Conservation (phyloP, 2,888 invertebrate species). For the Drosophila suboccidentalis region DNA sequence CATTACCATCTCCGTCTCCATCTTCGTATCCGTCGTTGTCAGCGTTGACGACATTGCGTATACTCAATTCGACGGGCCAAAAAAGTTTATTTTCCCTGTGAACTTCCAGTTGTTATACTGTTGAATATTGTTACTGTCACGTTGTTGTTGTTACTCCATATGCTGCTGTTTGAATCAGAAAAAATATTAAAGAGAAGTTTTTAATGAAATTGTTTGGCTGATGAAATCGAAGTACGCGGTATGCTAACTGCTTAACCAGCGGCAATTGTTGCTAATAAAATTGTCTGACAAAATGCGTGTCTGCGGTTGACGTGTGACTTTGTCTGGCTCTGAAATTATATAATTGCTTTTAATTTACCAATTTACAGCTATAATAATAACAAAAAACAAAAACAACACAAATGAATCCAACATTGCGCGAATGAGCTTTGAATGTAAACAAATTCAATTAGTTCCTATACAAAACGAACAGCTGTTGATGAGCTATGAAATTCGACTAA, state of each 20-base stretch:
- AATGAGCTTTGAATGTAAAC: no score
- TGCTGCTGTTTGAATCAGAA: not conserved
- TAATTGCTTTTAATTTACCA: constrained; percentile 68
- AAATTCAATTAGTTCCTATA: constrained; percentile 51
- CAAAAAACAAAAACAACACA: constrained; percentile 37
- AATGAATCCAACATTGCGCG: constrained; percentile 31
- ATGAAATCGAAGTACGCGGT: constrained; percentile 39
- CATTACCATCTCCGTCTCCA: constrained; percentile 46
- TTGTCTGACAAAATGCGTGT: constrained; percentile 59
- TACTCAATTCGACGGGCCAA: constrained; percentile 31
- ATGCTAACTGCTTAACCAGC: constrained; percentile 13
- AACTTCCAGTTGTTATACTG: constrained; percentile 32
- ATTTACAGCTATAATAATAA: constrained; percentile 61
- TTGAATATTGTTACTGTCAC: constrained; percentile 31
- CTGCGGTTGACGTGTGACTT: constrained; percentile 45
- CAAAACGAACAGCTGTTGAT: not conserved
- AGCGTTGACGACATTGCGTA: constrained; percentile 43
- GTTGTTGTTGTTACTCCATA: constrained; percentile 2
- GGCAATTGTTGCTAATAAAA: constrained; percentile 68
- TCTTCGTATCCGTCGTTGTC: constrained; percentile 44
- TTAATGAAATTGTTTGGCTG: constrained; percentile 54
- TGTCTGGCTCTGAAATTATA: constrained; percentile 60
- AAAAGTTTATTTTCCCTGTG: constrained; percentile 30
- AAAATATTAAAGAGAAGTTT: constrained; percentile 45
- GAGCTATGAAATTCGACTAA: not conserved